Evolutionary conservation across 2,113 vertebrate genomes (phyloP), one percentile per base, ranked within the genome.

Genomic region (Panurus biarmicus): DNA sequence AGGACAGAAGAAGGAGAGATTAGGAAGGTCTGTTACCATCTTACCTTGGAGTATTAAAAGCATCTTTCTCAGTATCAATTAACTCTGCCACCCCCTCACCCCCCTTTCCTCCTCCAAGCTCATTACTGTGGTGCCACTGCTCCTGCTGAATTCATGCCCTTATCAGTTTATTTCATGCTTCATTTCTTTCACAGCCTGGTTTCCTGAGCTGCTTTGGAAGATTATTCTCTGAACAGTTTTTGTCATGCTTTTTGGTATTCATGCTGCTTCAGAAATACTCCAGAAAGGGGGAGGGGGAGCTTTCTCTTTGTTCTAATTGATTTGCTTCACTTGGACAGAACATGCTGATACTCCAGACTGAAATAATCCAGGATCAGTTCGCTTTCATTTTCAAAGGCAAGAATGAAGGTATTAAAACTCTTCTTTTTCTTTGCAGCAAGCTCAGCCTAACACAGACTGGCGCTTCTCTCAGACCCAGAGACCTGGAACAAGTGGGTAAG

Each of bases 401-500:
- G 80, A 94, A 94, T 57, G 54, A 64, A 94, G 26, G 57, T 90
- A 95, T 94, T 97, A 97, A 97, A 94, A 91, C 83, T 97, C 75
- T 97, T 97, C 83, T 96, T 97, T 98, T 97, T 96, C 94, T 97
- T 96, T 97, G 92, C 98, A 99, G 99, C 99, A 99, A 98, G 99
- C 98, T 94, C 99, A 99, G 17, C 99, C 99, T 87, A 99, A 99
- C 96, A 98, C 98, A 75, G 99, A 99, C 93, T 99, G 99, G 99
- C 99, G 99, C 91, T 99, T 99, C 96, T 99, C 98, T 85, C 99
- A 99, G 98, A 98, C 98, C 97, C 99, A 98, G 97, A 99, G 99
- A 98, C 99, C 99, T 6, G 99, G 99, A 98, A 99, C 99, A 20
- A 99, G 99, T 70, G 99, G 99, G 99, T 99, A 96, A 99, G 99